Base-by-base conservation (phyloP, 2,797 vertebrate genomes). In the Gymnocypris eckloni region DNA sequence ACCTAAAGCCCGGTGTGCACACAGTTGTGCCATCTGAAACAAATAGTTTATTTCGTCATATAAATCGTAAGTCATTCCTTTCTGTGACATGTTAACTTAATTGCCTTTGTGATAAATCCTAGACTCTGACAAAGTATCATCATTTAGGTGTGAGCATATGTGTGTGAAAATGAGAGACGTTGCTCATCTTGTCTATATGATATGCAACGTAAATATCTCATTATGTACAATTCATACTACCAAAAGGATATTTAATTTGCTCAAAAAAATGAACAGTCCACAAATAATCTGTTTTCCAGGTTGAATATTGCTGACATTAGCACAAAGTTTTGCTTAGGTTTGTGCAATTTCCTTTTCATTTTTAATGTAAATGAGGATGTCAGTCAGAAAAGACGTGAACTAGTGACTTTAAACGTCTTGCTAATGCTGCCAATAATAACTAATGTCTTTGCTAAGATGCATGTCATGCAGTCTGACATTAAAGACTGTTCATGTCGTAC, bases 341-440 rank as follows among this genome's bases (percentile, higher is more conserved):
- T 52, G 16, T 52, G 25, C 9, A 12, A 2, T 37, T 76, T 52
- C 0, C 0, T 22, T 22, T 52, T 73, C 9, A 33, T 33, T 52
- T 76, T 20, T 50, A 6, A 37, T 52, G 25, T 52, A 67, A 67
- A 52, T 12, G 16, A 6, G 48, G n/a, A 25, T 73, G 43, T 73
- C 43, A 48, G 43, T 73, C 71, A 25, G 3, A 25, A 39, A 50
- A 76, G 6, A 54, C 5, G 6, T 1, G 0, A 18, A 76, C 28
- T 7, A 6, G 2, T 52, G 48, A 52, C 28, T 20, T 54, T 12
- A 54, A 54, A 54, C 0, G 0, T 13, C 48, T 20, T 54, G 28
- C 73, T 72, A 72, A 72, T 76, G 28, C 52, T 54, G 73, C 37
- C 50, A 54, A 37, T 76, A 54, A 54, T 76, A 18, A 37, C 28